Percentiles rank a stretch among this genome's conserved stretches.
These are phyloP conservation scores for Antennarius striatus DNA, from an alignment of 2,113 vertebrate species.

Conservation along the genomic window DNA sequence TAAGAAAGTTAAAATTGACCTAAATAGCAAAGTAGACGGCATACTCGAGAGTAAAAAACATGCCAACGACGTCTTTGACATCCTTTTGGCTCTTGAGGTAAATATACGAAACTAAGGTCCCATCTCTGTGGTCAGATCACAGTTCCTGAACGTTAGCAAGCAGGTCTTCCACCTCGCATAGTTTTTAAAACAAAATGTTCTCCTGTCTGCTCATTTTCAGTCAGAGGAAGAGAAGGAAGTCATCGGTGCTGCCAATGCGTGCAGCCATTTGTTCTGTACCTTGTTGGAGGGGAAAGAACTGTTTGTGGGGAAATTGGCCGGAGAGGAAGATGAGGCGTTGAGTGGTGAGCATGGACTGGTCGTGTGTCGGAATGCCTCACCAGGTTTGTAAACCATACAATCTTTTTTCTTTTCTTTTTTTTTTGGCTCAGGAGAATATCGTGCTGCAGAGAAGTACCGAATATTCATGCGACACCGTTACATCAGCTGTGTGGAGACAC, in stretches of 20 bases:
- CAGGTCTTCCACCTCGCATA: not conserved
- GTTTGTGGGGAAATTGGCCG: constrained; percentile 82
- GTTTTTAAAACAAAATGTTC: not conserved
- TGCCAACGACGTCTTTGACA: constrained; percentile 88
- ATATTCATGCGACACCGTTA: constrained; percentile 94
- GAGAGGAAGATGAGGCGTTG: constrained; percentile 71
- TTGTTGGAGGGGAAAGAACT: constrained; percentile 84
- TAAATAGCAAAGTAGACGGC: constrained; percentile 57
- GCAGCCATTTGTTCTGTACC: constrained; percentile 83
- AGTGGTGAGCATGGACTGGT: constrained; percentile 57
- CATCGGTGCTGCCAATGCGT: constrained; percentile 69
- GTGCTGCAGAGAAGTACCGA: constrained; percentile 84
- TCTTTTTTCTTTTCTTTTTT: not conserved
- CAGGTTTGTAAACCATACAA: too few species aligned
- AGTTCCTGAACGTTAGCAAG: not conserved
- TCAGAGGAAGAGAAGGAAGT: constrained; percentile 79
- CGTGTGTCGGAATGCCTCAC: too few species aligned
- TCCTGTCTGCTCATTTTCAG: constrained; percentile 61
- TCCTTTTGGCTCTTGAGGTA: constrained; percentile 82
- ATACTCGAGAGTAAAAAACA: constrained; percentile 78
- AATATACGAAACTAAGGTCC: not conserved
- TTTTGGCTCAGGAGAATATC: constrained; percentile 59
- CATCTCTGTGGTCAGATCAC: too few species aligned
- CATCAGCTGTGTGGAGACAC: constrained; percentile 78
- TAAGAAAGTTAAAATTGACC: constrained; percentile 57